Base-by-base conservation (phyloP, 2,113 vertebrate species). In the Pterophyllum scalare region DNA sequence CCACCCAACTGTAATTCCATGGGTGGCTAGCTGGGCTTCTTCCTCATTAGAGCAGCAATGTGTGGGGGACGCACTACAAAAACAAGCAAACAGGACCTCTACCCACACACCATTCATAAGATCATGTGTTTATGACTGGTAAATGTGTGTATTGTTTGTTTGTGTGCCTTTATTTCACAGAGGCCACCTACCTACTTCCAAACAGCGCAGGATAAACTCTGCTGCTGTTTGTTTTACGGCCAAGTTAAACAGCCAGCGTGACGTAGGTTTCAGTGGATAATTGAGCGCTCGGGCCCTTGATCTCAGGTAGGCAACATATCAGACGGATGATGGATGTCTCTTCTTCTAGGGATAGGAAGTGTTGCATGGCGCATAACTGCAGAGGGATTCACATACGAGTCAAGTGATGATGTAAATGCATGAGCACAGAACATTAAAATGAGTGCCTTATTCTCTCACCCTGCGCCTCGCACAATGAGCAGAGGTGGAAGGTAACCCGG, bases 41-140 rank as follows among this genome's bases (percentile, higher is more conserved):
- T 88, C 84, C 79, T 92, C 84, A 86, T 93, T 91, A 87, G 67
- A 88, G 80, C 81, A 62, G 35, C 81, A 62, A 70, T 78, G 81
- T 80, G 91, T 88, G 82, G 80, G 83, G 75, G 82, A 52, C 2
- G 83, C 82, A 74, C 83, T 49, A 88, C 83, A 88, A 85, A 89
- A 90, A 90, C 87, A 92, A 92, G 77, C 28, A 88, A 94, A 91
- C 87, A 92, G 65, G 59, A 82, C 90, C 85, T 84, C 89, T 83
- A 81, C 92, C 86, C 90, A 93, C 94, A 89, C 85, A 85, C 83
- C 92, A 93, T 93, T 93, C 92, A 93, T 85, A 89, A 93, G 85
- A 85, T 31, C 75, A 72, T 80, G 77, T 80, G 77, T 87, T 74
- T 85, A 8, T n/a, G 85, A 77, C 59, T 60, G 52, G 22, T 13